These are phyloP conservation scores for Kryptolebias marmoratus DNA, from an alignment of 2,113 vertebrate genomes.

Conservation along the genomic window DNA sequence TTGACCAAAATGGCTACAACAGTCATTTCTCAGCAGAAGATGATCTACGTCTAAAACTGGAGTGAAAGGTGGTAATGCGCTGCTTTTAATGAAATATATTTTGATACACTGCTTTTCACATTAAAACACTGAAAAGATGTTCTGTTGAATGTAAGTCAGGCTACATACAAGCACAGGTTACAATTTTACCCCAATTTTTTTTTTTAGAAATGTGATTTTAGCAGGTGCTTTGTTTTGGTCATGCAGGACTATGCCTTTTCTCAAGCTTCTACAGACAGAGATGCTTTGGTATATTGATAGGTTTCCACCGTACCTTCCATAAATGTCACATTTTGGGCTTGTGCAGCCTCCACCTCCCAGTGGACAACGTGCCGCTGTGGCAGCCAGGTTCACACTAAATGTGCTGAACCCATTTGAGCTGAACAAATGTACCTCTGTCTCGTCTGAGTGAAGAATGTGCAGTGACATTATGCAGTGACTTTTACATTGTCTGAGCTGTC, in stretches of 20 bases:
- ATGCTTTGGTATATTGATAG: not conserved
- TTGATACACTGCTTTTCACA: not conserved
- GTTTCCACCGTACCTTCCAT: not conserved
- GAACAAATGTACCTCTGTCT: not conserved
- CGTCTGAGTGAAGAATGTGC: not conserved
- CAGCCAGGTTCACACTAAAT: not conserved
- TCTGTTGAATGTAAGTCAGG: not conserved
- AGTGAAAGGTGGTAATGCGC: no score
- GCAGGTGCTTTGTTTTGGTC: no score
- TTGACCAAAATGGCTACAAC: no score
- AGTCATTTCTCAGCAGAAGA: no score
- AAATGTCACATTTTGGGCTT: not conserved
- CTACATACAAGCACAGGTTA: not conserved
- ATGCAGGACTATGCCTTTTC: not conserved
- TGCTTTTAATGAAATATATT: not conserved
- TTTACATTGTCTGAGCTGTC: constrained; percentile 1
- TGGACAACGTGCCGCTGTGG: not conserved
- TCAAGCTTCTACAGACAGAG: not conserved
- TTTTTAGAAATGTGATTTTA: not conserved
- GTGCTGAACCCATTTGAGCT: not conserved
- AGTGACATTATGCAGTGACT: constrained; percentile 1
- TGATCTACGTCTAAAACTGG: no score
- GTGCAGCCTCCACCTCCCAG: not conserved
- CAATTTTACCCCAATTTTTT: not conserved
- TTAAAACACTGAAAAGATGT: not conserved